Base-by-base conservation (phyloP, 2,888 invertebrate genomes). In the Suillia variegata region DNA sequence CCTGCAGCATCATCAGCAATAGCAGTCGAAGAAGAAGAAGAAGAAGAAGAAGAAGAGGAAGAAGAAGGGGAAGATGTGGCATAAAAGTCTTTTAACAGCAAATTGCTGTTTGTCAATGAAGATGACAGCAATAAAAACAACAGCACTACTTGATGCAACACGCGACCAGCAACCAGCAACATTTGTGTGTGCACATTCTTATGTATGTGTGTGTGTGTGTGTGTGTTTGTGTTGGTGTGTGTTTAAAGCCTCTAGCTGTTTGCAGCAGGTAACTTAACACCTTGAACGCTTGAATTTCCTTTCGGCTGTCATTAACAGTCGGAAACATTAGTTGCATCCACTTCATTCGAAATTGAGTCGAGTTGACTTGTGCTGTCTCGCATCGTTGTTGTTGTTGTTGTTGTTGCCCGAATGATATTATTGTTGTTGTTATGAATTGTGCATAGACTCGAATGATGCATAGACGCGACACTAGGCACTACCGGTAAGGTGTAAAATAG, bases 331-430 rank as follows among this genome's bases (percentile, higher is more conserved):
- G 24, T 51, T 20, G 50, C 18, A 12, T 31, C 31, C 15, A 17
- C n/a, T n/a, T n/a, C n/a, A n/a, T n/a, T n/a, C n/a, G n/a, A n/a
- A n/a, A n/a, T 12, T 17, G 50, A 17, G 21, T 51, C n/a, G 49
- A 52, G 38, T 38, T 10, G 13, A n/a, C 15, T n/a, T 38, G 38
- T 13, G 38, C 6, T 31, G 31, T n/a, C n/a, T 38, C n/a, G 38
- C 6, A 17, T 49, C 13, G 8, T n/a, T 22, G 64, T 69, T 45
- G 6, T 20, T 45, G 18, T 17, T 18, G 17, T 72, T 74, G 26
- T 73, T 82, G 83, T 81, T 82, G 70, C 78, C 82, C 74, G 83
- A 82, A 79, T 76, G 58, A 56, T 58, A 66, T 66, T 66, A 24
- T 22, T 34, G 49, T 34, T 50, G 45, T 45, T n/a, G n/a, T 42